Percentiles rank a stretch among this genome's conserved stretches.
Evolutionary conservation across 2,888 invertebrate species (phyloP).

Genomic region (Xestia ashworthii): DNA sequence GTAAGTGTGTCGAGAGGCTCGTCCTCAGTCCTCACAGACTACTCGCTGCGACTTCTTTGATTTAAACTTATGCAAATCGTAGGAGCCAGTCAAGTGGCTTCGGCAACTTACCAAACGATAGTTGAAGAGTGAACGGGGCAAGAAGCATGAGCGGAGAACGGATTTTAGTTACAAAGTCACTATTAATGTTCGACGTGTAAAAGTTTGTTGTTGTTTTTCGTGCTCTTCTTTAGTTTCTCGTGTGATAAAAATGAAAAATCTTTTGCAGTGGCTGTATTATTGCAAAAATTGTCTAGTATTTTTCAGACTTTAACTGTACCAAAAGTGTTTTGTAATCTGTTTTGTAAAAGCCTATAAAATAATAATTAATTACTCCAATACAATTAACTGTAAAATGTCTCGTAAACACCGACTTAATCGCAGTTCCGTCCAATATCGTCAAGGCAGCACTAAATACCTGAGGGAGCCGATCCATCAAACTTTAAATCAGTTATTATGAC

Average conservation of each 20-base stretch:
- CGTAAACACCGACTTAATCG: neutral
- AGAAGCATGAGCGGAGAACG: slow-evolving; percentile 30
- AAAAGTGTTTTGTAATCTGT: neutral
- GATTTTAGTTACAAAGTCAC: neutral
- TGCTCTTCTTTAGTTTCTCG: neutral
- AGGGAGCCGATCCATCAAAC: slow-evolving; percentile 35
- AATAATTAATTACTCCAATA: slow-evolving; percentile 1
- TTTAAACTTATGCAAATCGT: slow-evolving; percentile 86
- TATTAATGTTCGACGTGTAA: neutral
- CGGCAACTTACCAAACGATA: slow-evolving; percentile 74
- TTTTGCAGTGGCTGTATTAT: neutral
- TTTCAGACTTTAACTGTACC: neutral
- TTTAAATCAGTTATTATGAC: slow-evolving; percentile 50
- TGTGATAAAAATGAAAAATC: neutral
- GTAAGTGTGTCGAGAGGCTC: slow-evolving; percentile 67
- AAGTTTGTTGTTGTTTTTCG: no score
- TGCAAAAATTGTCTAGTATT: neutral
- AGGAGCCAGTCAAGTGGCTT: slow-evolving; percentile 76
- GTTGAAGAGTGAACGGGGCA: slow-evolving; percentile 44
- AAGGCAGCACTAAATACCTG: neutral
- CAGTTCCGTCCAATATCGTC: neutral
- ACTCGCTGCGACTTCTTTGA: slow-evolving; percentile 78
- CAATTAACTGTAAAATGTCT: slow-evolving; percentile 7
- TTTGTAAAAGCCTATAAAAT: neutral
- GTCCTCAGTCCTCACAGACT: slow-evolving; percentile 47